A percentile compares a stretch with the other conserved stretches of the same genome.
Conservation (phyloP, 2,113 vertebrate species). For the Hucho hucho region DNA sequence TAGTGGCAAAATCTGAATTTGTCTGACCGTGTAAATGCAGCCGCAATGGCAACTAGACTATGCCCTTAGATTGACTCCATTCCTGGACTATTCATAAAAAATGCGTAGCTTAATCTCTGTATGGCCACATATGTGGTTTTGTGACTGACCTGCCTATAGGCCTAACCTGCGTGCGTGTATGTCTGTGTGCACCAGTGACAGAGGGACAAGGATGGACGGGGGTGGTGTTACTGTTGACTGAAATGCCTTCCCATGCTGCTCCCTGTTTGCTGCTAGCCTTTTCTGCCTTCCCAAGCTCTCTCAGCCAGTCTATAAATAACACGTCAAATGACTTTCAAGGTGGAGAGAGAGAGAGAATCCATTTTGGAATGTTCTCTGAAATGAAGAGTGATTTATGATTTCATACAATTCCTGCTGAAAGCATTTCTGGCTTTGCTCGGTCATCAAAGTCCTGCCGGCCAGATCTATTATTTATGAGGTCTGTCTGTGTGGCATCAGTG, state of each 20-base stretch:
- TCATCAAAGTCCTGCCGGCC: conserved; percentile 83
- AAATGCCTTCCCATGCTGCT: conserved; percentile 13
- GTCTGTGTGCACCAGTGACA: conserved; percentile 5
- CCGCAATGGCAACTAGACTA: too few relatives aligned
- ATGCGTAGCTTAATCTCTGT: too few relatives aligned
- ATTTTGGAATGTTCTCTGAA: conserved; percentile 86
- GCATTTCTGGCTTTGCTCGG: conserved; percentile 79
- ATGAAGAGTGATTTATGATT: conserved; percentile 85
- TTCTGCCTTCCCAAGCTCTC: conserved; percentile 47
- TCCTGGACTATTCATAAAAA: too few relatives aligned
- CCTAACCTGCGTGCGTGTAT: too few relatives aligned
- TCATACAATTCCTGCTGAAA: conserved; percentile 85
- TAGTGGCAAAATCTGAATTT: too few relatives aligned
- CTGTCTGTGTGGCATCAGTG: conserved; percentile 72
- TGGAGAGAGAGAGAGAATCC: conserved; percentile 76
- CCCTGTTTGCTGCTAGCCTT: conserved; percentile 4
- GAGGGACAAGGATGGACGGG: background rate
- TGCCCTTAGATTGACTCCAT: too few relatives aligned
- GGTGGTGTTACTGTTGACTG: background rate
- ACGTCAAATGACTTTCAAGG: conserved; percentile 85
- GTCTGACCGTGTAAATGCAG: too few relatives aligned
- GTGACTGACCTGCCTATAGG: too few relatives aligned
- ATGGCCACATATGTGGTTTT: too few relatives aligned
- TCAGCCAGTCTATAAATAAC: conserved; percentile 81
- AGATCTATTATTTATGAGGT: conserved; percentile 81